Evolutionary conservation across 2,113 vertebrate genomes (phyloP).

Genomic region (Marmota monax): DNA sequence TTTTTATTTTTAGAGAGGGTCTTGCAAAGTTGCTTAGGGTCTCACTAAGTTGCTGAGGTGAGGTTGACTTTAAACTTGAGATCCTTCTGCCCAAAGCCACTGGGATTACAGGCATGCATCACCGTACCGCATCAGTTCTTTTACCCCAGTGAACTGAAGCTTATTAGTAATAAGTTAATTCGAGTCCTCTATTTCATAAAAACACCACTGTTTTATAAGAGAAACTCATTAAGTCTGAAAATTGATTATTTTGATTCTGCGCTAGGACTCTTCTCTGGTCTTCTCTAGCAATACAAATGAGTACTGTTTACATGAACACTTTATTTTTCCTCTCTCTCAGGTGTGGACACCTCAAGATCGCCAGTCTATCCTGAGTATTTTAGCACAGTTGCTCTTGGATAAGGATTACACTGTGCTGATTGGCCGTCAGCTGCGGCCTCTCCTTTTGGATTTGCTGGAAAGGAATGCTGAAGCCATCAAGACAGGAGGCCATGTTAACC

Average conservation of each 20-base stretch:
- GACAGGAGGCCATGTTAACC: conserved; percentile 91
- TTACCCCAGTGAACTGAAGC: background rate
- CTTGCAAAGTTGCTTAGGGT: too few species aligned
- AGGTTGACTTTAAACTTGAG: too few species aligned
- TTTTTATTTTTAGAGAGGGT: too few species aligned
- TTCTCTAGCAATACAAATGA: background rate
- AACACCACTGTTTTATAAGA: background rate
- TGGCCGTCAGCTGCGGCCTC: conserved; percentile 92
- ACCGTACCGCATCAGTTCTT: background rate
- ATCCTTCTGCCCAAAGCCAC: too few species aligned
- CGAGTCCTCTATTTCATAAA: background rate
- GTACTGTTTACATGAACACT: background rate
- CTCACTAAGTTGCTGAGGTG: too few species aligned
- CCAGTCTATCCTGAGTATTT: conserved; percentile 91
- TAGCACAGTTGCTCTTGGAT: conserved; percentile 94
- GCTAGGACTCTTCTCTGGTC: background rate
- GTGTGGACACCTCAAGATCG: conserved; percentile 96
- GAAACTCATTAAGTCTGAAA: conserved; percentile 43
- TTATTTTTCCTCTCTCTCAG: conserved; percentile 83
- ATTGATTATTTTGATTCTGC: background rate
- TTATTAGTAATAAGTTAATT: background rate
- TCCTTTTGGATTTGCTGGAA: conserved; percentile 96
- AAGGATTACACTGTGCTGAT: conserved; percentile 95
- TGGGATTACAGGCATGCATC: too few species aligned
- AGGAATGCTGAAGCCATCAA: conserved; percentile 93